These are phyloP conservation scores for Ctenomys sociabilis DNA, from an alignment of 2,113 vertebrate species.

Conservation along the genomic window DNA sequence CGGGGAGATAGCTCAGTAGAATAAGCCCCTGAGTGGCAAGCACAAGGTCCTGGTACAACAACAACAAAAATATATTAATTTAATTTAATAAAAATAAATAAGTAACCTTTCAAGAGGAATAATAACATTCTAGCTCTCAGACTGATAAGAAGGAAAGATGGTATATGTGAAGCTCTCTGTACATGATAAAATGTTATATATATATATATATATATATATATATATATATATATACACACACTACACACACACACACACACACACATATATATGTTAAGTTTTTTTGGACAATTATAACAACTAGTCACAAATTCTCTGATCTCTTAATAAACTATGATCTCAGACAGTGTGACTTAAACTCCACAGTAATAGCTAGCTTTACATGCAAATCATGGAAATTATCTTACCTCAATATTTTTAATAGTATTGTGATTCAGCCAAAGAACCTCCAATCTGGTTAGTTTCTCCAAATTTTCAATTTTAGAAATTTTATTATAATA, in stretches of 20 bases:
- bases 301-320: slow-evolving; percentile 19
- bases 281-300: slow-evolving; percentile 13
- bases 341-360: slow-evolving; percentile 11
- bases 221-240: too few species aligned
- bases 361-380: background rate
- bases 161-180: background rate
- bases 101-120: background rate
- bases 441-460: slow-evolving; percentile 85
- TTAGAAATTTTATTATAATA: slow-evolving; percentile 90
- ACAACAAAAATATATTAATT: too few species aligned
- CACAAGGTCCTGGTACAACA: too few species aligned
- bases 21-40: too few species aligned
- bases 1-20: too few species aligned
- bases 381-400: slow-evolving; percentile 42
- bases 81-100: too few species aligned
- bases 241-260: too few species aligned
- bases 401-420: slow-evolving; percentile 87
- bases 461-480: slow-evolving; percentile 87
- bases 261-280: background rate
- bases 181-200: background rate
- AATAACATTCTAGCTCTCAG: background rate
- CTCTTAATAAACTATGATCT: background rate
- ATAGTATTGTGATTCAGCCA: slow-evolving; percentile 91
- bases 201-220: too few species aligned
- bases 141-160: background rate